These are phyloP conservation scores for Anthoscopus minutus DNA, from an alignment of 2,113 vertebrate species.

Conservation along the genomic window DNA sequence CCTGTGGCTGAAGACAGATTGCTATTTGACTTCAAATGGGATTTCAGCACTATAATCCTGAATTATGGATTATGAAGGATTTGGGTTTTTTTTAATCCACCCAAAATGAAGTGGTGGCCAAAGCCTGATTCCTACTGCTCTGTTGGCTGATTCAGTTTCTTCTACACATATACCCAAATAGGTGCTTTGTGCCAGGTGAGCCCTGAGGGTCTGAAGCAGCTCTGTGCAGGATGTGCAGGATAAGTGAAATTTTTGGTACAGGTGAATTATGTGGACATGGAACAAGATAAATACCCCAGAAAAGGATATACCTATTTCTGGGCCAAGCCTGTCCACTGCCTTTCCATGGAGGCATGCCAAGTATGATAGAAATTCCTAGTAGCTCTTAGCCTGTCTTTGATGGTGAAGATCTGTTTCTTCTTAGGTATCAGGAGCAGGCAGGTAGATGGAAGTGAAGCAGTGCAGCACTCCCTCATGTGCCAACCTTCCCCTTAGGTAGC, in stretches of 20 bases:
- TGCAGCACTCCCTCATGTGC: neutral
- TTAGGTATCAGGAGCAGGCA: neutral
- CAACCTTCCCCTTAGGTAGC: neutral
- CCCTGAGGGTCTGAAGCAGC: neutral
- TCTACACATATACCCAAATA: neutral
- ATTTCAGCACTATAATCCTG: neutral
- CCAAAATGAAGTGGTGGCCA: neutral
- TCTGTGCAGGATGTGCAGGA: neutral
- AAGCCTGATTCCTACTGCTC: neutral
- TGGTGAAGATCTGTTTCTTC: neutral
- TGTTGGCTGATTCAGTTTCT: neutral
- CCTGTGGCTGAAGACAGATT: neutral
- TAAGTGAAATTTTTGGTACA: neutral
- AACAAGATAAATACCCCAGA: neutral
- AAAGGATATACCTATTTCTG: neutral
- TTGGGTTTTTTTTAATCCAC: neutral
- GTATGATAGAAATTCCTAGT: neutral
- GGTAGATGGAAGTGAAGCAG: neutral
- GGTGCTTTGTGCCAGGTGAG: neutral
- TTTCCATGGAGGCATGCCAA: neutral
- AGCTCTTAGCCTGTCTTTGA: neutral
- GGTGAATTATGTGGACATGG: neutral
- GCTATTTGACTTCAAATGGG: neutral
- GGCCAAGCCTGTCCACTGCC: neutral
- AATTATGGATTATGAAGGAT: neutral